phyloP scores from a whole-genome alignment of 2,113 vertebrate species.

The Lampris megalopsis region DNA sequence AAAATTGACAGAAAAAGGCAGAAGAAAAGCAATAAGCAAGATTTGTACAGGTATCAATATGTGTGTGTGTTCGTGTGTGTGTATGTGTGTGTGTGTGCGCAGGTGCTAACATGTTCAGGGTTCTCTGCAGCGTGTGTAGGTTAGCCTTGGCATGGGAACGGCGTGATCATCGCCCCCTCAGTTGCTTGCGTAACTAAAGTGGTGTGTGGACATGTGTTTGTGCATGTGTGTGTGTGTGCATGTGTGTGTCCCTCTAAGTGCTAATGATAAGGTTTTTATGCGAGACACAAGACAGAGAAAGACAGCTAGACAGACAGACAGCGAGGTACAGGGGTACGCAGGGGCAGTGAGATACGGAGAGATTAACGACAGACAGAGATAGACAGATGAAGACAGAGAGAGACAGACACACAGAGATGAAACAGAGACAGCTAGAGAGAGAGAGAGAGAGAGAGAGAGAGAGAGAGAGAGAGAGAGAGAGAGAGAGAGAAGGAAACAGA shows the following conservation, averaged over 20 bases:
- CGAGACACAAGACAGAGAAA: too few relatives aligned
- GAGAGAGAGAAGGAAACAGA: too few relatives aligned
- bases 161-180: slow-evolving; percentile 23
- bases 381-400: too few relatives aligned
- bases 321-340: too few relatives aligned
- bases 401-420: too few relatives aligned
- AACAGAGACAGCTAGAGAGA: not conserved
- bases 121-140: not conserved
- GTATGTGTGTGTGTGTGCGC: not conserved
- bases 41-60: not conserved
- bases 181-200: slow-evolving; percentile 27
- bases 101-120: not conserved
- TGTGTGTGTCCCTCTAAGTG: not conserved
- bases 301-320: too few relatives aligned
- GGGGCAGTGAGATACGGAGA: too few relatives aligned
- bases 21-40: not conserved
- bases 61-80: slow-evolving; percentile 9
- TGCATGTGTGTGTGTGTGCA: not conserved
- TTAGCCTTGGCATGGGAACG: slow-evolving; percentile 9
- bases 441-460: not conserved
- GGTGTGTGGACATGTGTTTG: slow-evolving; percentile 17
- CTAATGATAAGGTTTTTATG: too few relatives aligned
- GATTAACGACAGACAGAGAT: too few relatives aligned
- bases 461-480: not conserved
- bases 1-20: not conserved